Evolutionary conservation across 2,113 vertebrate genomes (phyloP), one percentile per base, ranked within the genome.

Genomic region (Tetrax tetrax): DNA sequence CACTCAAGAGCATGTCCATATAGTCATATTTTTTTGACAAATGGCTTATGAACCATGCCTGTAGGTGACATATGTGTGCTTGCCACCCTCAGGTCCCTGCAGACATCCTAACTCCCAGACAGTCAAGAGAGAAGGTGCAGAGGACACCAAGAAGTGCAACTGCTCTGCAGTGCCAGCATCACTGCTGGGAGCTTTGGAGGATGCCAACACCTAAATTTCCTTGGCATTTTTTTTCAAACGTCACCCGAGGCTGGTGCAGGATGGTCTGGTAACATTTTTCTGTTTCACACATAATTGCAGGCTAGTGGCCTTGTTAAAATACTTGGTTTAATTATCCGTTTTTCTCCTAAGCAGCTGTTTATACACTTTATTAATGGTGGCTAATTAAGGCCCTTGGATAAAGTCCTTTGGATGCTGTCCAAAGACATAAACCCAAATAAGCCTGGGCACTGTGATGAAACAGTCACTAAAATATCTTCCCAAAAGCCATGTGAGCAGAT

Each of bases 341-440:
- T 96, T 93, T 80, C 82, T 96, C 61, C 74, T 57, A 93, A 89
- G 87, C 59, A 91, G 82, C 66, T 95, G 78, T 94, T 94, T 90
- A 91, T 88, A 54, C 66, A 79, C 54, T 93, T 89, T 91, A 94
- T 96, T 95, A 95, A 95, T 91, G 57, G 71, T 50, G 70, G 68
- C 91, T 95, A 94, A 95, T 94, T 96, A 91, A 96, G n/a, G 61
- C 1, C 2, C 57, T 94, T 87, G 74, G 74, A 93, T 95, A 33
- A 94, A 95, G 33, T 82, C 61, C 66, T 88, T 87, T 96, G 95
- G 95, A 91, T 18, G 50, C 66, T 59, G 19, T 93, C 78, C 93
- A 96, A 91, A 95, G 81, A 93, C 81, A 93, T 69, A 96, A 95
- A 96, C 80, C 61, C 81, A 94, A 91, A 87, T 81, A 89, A 95